Evolutionary conservation across 1,140 invertebrate genomes (phyloP), one percentile per base, ranked within the genome.

Genomic region (Formica selysi): DNA sequence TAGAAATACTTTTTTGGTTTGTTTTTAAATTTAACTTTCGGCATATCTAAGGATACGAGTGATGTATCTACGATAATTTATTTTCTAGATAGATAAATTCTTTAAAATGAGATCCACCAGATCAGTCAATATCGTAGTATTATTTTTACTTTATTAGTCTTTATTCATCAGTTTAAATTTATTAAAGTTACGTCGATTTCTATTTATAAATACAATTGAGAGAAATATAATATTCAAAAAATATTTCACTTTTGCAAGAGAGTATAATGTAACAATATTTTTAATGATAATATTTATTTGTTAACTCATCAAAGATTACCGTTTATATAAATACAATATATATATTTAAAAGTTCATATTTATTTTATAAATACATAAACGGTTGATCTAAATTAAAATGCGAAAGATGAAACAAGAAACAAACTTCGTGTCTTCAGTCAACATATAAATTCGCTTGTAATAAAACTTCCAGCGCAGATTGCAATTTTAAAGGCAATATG

Each of bases 231-330:
- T 51, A 54, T 13, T 67, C 3, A 32, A 2, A 1, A 79, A 54
- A 38, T 54, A 41, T 67, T 38, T 22, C 36, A 48, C 2, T 36
- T 38, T 22, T 38, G 2, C 44, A 79, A 51, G 26, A 29, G 26
- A 29, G 13, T 11, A 10, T 64, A 65, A 64, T 4, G n/a, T n/a
- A 67, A 44, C 32, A 44, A 41, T 44, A 68, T n/a, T 38, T 67
- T 67, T 22, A 65, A 79, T 36, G n/a, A 54, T 19, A 67, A 79
- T 79, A 67, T 79, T 79, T 51, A 67, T 4, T 67, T 79, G 13
- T 38, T 38, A 36, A 79, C 13, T 54, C 8, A 67, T 79, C 36
- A 54, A 13, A 68, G 16, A 16, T 2, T 29, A 61, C 7, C 8
- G 8, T 44, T 79, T 79, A 48, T 5, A 79, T 26, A 51, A 78